Conservation (phyloP, 2,888 invertebrate species). For the Calliphora vomitoria region DNA sequence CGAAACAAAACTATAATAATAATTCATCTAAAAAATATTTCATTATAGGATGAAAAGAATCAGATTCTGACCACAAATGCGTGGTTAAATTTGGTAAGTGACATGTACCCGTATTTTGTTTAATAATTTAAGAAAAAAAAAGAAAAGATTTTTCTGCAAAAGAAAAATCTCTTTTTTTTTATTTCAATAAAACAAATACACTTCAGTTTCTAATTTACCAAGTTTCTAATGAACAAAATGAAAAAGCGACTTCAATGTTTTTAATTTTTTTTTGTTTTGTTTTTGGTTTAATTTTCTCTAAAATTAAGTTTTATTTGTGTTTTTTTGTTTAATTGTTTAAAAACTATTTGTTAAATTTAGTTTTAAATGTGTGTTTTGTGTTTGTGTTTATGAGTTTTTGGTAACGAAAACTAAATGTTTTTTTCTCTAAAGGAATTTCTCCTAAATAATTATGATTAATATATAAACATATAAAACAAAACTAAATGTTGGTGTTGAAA, state of each 20-base stretch:
- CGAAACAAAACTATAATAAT: slow-evolving; percentile 70
- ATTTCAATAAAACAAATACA: slow-evolving; percentile 64
- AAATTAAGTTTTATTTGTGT: slow-evolving; percentile 18
- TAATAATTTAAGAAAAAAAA: slow-evolving; percentile 7
- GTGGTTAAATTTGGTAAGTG: slow-evolving; percentile 99
- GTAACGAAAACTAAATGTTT: not conserved
- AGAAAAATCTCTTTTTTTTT: slow-evolving; percentile 63
- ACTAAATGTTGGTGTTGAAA: not conserved
- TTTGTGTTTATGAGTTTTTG: not conserved
- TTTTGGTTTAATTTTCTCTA: not conserved
- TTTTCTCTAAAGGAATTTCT: not conserved
- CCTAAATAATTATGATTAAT: not conserved
- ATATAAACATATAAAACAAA: not conserved
- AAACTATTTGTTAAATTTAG: slow-evolving; percentile 34
- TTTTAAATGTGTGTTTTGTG: slow-evolving; percentile 45
- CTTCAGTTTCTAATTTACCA: slow-evolving; percentile 21
- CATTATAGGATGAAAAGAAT: slow-evolving; percentile 98
- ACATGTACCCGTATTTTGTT: slow-evolving; percentile 84
- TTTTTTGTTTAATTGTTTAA: slow-evolving; percentile 42
- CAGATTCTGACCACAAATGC: slow-evolving; percentile 99
- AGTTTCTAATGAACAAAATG: slow-evolving; percentile 46
- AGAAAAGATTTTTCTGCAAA: slow-evolving; percentile 47
- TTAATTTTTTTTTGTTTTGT: not conserved
- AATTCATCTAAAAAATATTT: slow-evolving; percentile 80
- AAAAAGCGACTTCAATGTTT: slow-evolving; percentile 69